These are phyloP conservation scores for Nebria salina DNA, from an alignment of 2,888 invertebrate genomes.

Conservation along the genomic window DNA sequence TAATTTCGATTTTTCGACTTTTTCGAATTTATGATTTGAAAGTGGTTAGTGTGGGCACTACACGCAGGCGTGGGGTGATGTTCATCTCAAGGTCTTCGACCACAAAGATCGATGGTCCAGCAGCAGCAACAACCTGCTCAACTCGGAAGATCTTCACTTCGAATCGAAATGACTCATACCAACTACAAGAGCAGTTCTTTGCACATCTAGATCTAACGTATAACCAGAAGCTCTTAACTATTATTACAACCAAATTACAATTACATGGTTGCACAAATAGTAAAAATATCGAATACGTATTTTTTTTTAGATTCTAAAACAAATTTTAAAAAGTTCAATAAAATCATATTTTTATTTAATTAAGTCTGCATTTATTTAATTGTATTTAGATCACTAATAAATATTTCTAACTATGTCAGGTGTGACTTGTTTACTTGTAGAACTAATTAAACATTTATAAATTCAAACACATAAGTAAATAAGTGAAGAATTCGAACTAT, in stretches of 20 bases:
- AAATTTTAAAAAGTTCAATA: no score
- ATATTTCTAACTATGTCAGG: background rate
- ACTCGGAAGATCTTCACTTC: background rate
- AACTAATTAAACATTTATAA: background rate
- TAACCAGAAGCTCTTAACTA: no score
- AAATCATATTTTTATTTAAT: no score
- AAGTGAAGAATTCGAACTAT: background rate
- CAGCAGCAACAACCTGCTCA: background rate
- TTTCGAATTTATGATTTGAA: background rate
- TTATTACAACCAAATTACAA: no score
- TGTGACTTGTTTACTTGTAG: background rate
- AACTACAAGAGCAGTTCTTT: no score
- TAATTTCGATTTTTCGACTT: background rate
- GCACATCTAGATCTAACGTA: no score
- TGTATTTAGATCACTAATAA: background rate
- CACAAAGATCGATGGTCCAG: background rate
- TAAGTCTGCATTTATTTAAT: background rate
- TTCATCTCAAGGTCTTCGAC: slow-evolving; percentile 1
- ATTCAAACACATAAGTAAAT: background rate
- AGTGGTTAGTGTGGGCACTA: slow-evolving; percentile 1
- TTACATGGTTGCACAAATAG: no score
- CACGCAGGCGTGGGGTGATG: background rate
- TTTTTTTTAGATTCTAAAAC: no score
- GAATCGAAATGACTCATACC: no score
- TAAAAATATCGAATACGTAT: no score